Base-by-base conservation (phyloP, 2,888 invertebrate species). In the Colostygia pectinataria region DNA sequence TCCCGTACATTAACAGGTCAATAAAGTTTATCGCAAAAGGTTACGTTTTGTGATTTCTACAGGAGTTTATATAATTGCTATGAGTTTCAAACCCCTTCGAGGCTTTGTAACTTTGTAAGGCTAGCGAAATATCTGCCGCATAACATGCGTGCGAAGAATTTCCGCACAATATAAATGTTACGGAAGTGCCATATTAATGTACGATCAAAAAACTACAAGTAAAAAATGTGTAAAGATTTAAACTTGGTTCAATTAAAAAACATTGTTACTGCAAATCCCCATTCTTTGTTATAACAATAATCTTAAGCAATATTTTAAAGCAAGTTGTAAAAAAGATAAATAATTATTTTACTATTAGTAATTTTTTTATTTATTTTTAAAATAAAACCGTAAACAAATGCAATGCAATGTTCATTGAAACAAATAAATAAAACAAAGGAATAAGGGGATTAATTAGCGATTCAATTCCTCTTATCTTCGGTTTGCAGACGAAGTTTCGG, bases 391-490 rank as follows among this genome's bases (percentile, higher is more conserved):
- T 6, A n/a, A n/a, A 15, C 15, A 4, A 15, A 15, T 33, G n/a
- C 29, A 43, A 24, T 37, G 29, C 42, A 14, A 29, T 44, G 38
- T 47, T 25, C 18, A 20, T 32, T 49, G 12, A 24, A 49, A 40
- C 47, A 44, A 53, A 37, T 46, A 39, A 39, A 38, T 37, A 27
- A 46, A 51, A 42, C 41, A 41, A 31, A 34, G 33, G 23, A 41
- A 32, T 38, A 41, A 39, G 18, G 33, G 39, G 43, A 44, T 50
- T 44, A 44, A 39, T 50, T 44, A 25, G 9, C 24, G 29, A 34
- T 50, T 44, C 34, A 43, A 39, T 44, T 44, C 25, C 24, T 18
- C 39, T 50, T 50, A 44, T 50, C 49, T 44, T 32, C 31, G 29
- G 24, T 50, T 44, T 40, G 43, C 44, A 50, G 42, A 24, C 49